Evolutionary conservation across 2,888 invertebrate genomes (phyloP).

Genomic region (Drosophila mimetica): DNA sequence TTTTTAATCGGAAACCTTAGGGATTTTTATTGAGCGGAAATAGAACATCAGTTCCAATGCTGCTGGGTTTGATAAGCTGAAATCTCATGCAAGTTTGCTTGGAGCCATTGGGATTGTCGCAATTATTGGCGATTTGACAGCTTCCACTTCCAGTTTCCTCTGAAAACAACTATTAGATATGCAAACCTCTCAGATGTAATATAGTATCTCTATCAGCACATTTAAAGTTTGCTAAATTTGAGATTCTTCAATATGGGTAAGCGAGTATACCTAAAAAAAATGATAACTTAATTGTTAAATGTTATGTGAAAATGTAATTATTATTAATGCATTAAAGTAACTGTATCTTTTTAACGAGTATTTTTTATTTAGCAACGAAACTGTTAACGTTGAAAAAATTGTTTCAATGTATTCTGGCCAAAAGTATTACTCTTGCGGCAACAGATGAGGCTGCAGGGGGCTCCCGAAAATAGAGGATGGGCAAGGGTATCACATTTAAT

Average conservation of each 20-base stretch:
- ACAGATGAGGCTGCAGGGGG: constrained; percentile 2
- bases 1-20: neutral
- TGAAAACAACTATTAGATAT: neutral
- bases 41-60: neutral
- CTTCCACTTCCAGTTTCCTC: neutral
- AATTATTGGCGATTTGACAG: constrained; percentile 6
- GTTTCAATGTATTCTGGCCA: neutral
- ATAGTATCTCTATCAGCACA: neutral
- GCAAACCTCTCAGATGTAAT: neutral
- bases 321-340: neutral
- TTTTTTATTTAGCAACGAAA: neutral
- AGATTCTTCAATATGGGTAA: neutral
- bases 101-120: neutral
- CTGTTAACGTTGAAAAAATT: neutral
- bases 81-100: neutral
- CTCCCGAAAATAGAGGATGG: neutral
- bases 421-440: neutral
- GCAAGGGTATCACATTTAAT: constrained; percentile 48
- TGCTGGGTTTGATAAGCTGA: neutral
- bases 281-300: too few species aligned
- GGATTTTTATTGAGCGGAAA: constrained; percentile 4
- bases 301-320: too few species aligned
- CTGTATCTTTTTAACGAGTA: neutral
- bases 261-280: too few species aligned
- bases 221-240: neutral